Conservation (phyloP, 2,888 invertebrate genomes). For the Thymelicus sylvestris region DNA sequence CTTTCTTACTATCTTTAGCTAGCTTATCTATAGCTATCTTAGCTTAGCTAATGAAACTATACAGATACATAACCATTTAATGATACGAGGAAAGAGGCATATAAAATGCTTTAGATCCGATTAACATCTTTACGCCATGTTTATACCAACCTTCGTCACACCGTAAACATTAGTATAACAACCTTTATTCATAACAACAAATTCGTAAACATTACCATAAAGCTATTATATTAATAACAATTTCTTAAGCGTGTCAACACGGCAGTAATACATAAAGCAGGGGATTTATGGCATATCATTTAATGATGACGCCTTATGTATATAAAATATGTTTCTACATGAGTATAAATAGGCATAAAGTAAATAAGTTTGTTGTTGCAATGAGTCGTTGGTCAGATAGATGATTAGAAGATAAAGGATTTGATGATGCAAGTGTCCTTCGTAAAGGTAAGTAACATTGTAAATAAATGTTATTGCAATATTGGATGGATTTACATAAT, state of each 20-base stretch:
- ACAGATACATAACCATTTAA: no score
- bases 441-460: background rate
- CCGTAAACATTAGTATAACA: no score
- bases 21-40: no score
- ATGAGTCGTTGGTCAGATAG: conserved; percentile 8
- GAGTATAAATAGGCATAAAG: conserved; percentile 30
- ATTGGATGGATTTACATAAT: no score
- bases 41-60: no score
- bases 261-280: conserved; percentile 47
- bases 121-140: no score
- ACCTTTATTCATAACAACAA: background rate
- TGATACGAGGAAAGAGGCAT: no score
- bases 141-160: no score
- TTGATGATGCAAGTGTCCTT: conserved; percentile 12
- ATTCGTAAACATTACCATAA: background rate
- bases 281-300: conserved; percentile 45
- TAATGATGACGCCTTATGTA: conserved; percentile 44
- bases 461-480: background rate
- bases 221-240: conserved; percentile 14
- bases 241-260: conserved; percentile 42
- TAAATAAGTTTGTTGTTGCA: conserved; percentile 33
- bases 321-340: conserved; percentile 40
- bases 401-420: conserved; percentile 16
- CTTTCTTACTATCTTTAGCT: no score
- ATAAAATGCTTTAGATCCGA: no score